These are phyloP conservation scores for Saccopteryx bilineata DNA, from an alignment of 2,113 vertebrate genomes.

Conservation along the genomic window DNA sequence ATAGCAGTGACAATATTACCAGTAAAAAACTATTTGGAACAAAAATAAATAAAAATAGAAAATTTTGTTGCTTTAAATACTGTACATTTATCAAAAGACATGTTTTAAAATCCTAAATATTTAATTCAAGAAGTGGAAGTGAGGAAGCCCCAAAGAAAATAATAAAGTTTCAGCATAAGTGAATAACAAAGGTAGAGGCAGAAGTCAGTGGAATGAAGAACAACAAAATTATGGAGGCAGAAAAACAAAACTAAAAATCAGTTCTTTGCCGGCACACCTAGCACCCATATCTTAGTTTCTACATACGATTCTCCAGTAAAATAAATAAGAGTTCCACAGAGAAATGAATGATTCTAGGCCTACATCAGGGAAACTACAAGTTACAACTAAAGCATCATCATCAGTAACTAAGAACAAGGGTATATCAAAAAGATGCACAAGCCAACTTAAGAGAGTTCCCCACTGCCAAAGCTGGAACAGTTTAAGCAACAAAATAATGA, in stretches of 20 bases:
- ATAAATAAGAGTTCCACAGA: not conserved
- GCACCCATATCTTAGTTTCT: not conserved
- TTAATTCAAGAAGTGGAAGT: conserved; percentile 8
- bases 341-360: not conserved
- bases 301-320: not conserved
- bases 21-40: not conserved
- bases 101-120: not conserved
- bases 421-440: not conserved
- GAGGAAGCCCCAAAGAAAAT: not conserved
- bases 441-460: not conserved
- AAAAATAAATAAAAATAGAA: not conserved
- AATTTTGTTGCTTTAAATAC: conserved; percentile 24
- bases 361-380: not conserved
- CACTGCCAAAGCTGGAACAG: not conserved
- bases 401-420: not conserved
- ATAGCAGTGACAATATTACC: not conserved
- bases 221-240: not conserved
- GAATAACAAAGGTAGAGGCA: not conserved
- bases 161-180: not conserved
- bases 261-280: not conserved
- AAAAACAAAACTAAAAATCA: not conserved
- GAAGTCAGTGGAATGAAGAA: not conserved
- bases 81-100: not conserved
- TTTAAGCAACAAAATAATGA: not conserved
- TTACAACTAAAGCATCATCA: not conserved